Percentiles rank a stretch among this genome's conserved stretches.
phyloP scores from a whole-genome alignment of 37 sponge, comb jelly and placozoan species.

The Aphrocallistes beatrix region DNA sequence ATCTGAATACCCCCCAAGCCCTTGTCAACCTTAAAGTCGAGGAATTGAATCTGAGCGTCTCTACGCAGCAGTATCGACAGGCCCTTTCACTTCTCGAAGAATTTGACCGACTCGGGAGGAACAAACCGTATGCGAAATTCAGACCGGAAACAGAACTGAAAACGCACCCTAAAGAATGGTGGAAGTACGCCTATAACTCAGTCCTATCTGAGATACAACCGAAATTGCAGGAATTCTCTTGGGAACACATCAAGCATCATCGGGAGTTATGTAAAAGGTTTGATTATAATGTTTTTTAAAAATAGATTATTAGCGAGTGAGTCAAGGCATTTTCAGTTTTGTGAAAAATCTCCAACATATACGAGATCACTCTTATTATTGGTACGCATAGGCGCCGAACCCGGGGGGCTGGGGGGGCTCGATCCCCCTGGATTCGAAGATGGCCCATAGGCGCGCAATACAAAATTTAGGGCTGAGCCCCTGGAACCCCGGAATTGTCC shows the following conservation, averaged over 20 bases:
- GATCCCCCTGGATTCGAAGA: too few relatives aligned
- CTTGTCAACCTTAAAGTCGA: neutral
- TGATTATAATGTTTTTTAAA: too few relatives aligned
- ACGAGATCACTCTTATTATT: too few relatives aligned
- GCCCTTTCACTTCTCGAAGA: neutral
- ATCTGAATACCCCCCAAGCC: neutral
- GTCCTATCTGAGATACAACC: conserved; percentile 40
- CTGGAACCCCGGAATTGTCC: too few relatives aligned
- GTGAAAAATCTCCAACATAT: too few relatives aligned
- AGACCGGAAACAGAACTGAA: neutral
- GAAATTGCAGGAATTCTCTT: neutral
- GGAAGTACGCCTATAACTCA: conserved; percentile 57
- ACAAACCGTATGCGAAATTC: neutral
- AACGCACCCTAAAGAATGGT: conserved; percentile 31
- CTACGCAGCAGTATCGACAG: neutral
- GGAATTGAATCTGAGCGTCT: neutral
- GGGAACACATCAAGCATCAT: conserved; percentile 16
- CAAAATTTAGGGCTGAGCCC: too few relatives aligned
- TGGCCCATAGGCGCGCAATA: too few relatives aligned
- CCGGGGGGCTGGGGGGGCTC: too few relatives aligned
- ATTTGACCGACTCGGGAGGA: neutral
- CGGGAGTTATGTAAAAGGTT: neutral
- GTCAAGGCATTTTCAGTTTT: too few relatives aligned
- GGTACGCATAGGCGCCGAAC: too few relatives aligned
- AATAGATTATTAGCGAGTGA: too few relatives aligned